Conservation (phyloP, 2,797 vertebrate genomes). For the Ctenosaura bakeri region DNA sequence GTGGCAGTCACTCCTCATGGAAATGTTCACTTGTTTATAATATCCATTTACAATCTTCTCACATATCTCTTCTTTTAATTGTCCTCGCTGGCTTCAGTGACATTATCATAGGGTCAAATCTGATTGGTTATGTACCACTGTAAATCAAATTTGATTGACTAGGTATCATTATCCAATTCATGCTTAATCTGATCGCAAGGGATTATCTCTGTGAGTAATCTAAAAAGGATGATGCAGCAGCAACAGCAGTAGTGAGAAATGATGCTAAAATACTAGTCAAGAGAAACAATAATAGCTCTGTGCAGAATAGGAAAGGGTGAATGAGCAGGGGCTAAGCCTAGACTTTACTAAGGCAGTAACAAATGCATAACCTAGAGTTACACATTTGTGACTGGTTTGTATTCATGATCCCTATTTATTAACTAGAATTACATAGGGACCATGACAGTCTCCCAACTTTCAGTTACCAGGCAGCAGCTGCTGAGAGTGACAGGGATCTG, state of each 20-base stretch:
- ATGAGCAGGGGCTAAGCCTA: not conserved
- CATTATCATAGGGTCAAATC: not conserved
- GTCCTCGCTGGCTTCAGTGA: not conserved
- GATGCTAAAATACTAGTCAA: not conserved
- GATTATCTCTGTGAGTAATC: not conserved
- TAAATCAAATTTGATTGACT: not conserved
- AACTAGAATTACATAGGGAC: too few relatives aligned
- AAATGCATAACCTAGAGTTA: too few relatives aligned
- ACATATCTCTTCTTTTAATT: not conserved
- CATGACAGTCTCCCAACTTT: too few relatives aligned
- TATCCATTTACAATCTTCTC: not conserved
- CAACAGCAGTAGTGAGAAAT: not conserved
- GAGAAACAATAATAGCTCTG: not conserved
- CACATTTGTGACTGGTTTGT: too few relatives aligned
- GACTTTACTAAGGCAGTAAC: too few relatives aligned
- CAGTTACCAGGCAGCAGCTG: too few relatives aligned
- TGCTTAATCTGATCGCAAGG: not conserved
- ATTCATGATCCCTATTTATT: too few relatives aligned
- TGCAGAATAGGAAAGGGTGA: not conserved
- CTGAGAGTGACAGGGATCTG: too few relatives aligned
- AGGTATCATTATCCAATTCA: not conserved
- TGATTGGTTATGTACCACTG: not conserved
- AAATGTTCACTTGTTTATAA: not conserved
- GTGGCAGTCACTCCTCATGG: not conserved
- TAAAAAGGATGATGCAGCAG: not conserved